These are phyloP conservation scores for Hypomecis punctinalis DNA, from an alignment of 2,888 invertebrate genomes.

Conservation along the genomic window DNA sequence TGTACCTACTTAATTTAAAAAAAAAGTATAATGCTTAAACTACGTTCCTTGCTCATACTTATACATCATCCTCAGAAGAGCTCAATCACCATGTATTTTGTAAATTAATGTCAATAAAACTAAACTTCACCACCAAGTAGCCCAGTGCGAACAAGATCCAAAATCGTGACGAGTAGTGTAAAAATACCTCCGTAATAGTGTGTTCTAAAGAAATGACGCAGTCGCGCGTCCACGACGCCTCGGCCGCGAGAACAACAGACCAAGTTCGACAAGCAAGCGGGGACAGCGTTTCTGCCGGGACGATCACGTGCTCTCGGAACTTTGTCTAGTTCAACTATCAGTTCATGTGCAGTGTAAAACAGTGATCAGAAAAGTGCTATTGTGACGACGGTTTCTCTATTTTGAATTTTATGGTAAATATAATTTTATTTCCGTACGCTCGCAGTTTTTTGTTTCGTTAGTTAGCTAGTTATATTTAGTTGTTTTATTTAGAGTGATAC, in stretches of 20 bases:
- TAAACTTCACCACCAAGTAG: not conserved
- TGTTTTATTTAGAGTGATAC: not conserved
- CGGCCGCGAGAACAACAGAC: constrained; percentile 41
- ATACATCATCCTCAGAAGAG: no score
- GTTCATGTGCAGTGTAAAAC: constrained; percentile 38
- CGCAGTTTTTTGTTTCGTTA: no score
- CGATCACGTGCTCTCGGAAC: constrained; percentile 34
- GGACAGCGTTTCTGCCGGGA: constrained; percentile 45
- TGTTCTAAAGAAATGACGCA: constrained; percentile 26
- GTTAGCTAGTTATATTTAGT: no score
- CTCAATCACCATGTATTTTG: no score
- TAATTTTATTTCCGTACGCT: no score
- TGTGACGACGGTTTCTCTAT: constrained; percentile 25
- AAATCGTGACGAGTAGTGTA: not conserved
- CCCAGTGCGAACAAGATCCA: no score
- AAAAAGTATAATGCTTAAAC: no score
- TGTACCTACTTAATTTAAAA: no score
- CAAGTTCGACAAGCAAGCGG: constrained; percentile 50
- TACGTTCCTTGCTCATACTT: no score
- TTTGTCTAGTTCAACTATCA: constrained; percentile 27
- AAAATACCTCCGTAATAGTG: constrained; percentile 9
- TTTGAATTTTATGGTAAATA: constrained; percentile 21
- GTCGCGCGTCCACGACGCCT: constrained; percentile 1
- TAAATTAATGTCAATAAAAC: no score
- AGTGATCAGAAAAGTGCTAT: constrained; percentile 29